These are phyloP conservation scores for Laticauda colubrina DNA, from an alignment of 2,113 vertebrate species.

Conservation along the genomic window DNA sequence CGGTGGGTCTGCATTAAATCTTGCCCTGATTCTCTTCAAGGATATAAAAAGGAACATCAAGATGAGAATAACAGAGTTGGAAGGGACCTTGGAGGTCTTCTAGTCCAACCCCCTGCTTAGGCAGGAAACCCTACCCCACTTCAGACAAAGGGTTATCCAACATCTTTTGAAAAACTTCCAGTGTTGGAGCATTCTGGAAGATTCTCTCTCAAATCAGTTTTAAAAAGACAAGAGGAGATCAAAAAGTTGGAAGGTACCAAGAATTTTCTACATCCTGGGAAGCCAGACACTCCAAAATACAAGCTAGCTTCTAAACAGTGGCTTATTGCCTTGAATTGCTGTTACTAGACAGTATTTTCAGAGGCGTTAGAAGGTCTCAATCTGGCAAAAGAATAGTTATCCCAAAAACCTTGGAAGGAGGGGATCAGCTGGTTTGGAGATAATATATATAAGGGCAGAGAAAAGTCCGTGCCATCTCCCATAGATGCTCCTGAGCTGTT, in stretches of 20 bases:
- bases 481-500: neutral
- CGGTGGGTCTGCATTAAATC: neutral
- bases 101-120: too few species aligned
- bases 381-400: constrained; percentile 24
- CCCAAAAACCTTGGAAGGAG: neutral
- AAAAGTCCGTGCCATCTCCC: accelerated
- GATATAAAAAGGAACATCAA: neutral
- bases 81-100: too few species aligned
- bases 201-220: neutral
- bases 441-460: constrained; percentile 51
- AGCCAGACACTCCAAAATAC: neutral
- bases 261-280: accelerated
- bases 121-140: too few species aligned
- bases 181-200: neutral
- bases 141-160: too few species aligned
- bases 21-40: neutral
- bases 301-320: too few species aligned
- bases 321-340: neutral
- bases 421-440: constrained; percentile 3
- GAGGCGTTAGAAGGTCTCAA: neutral
- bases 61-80: too few species aligned
- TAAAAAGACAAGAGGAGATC: neutral
- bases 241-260: neutral
- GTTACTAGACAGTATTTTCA: neutral
- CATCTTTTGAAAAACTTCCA: too few species aligned